Evolutionary conservation across 2,797 vertebrate genomes (phyloP).

Genomic region (Danio albolineatus): DNA sequence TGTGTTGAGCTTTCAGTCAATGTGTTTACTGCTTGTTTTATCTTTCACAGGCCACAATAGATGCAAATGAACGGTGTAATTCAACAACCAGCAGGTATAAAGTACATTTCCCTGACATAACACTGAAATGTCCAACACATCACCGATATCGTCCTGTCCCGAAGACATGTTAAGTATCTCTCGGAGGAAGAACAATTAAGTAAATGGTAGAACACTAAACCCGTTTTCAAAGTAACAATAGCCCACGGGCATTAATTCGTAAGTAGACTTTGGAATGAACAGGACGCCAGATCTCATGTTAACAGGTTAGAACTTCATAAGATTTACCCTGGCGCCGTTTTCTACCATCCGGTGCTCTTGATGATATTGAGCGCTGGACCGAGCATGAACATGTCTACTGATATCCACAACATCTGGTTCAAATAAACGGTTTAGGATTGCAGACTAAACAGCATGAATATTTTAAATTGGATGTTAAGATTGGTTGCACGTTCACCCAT

Average conservation of each 20-base stretch:
- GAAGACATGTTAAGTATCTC: constrained; percentile 30
- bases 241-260: constrained; percentile 73
- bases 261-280: constrained; percentile 72
- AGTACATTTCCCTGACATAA: constrained; percentile 41
- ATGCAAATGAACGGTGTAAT: constrained; percentile 28
- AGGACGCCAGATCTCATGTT: constrained; percentile 62
- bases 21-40: neutral
- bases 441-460: constrained; percentile 41
- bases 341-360: constrained; percentile 1
- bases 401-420: constrained; percentile 38
- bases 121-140: constrained; percentile 10
- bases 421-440: constrained; percentile 33
- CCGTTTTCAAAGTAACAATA: constrained; percentile 76
- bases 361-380: constrained; percentile 7
- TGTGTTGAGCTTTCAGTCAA: neutral
- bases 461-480: constrained; percentile 21
- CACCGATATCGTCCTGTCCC: neutral
- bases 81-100: neutral
- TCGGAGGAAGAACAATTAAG: constrained; percentile 73
- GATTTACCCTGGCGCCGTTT: constrained; percentile 42
- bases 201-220: constrained; percentile 83
- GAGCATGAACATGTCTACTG: constrained; percentile 30
- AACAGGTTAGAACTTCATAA: constrained; percentile 48
- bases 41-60: constrained; percentile 15
- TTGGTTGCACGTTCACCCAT: constrained; percentile 5